phyloP scores from a whole-genome alignment of 2,113 vertebrate species.

The Mugil cephalus region DNA sequence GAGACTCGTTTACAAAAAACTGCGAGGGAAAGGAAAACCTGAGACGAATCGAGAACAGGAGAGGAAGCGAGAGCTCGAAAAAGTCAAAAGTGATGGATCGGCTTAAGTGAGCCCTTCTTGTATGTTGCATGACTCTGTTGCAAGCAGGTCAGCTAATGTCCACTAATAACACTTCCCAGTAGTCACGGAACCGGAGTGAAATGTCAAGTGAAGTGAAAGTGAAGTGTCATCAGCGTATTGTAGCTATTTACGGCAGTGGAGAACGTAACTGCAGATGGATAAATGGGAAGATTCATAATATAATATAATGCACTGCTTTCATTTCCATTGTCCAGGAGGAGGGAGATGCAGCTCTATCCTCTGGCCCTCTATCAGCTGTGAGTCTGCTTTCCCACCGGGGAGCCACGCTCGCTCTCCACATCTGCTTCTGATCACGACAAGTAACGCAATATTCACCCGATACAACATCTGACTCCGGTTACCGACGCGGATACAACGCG shows the following conservation, averaged over 20 bases:
- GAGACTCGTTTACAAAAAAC: no score
- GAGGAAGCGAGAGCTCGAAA: constrained; percentile 22
- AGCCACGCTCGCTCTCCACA: constrained; percentile 40
- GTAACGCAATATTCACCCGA: constrained; percentile 34
- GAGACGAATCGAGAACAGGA: background rate
- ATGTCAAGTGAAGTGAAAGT: constrained; percentile 18
- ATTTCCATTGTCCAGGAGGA: no score
- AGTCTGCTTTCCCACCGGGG: constrained; percentile 7
- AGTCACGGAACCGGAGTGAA: background rate
- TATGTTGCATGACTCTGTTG: constrained; percentile 14
- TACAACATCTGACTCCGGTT: constrained; percentile 32
- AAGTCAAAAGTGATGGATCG: constrained; percentile 9
- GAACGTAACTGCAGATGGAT: background rate
- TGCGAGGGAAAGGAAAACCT: background rate
- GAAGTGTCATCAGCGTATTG: background rate
- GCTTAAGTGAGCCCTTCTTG: background rate
- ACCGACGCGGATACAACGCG: constrained; percentile 41
- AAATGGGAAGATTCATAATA: constrained; percentile 4
- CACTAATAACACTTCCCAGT: background rate
- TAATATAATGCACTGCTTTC: no score
- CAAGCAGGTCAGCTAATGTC: constrained; percentile 17
- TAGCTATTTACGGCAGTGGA: background rate
- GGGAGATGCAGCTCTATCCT: background rate
- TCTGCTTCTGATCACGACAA: constrained; percentile 59
- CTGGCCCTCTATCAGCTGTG: constrained; percentile 28